phyloP scores from a whole-genome alignment of 2,113 vertebrate species.

The Ellobius talpinus region DNA sequence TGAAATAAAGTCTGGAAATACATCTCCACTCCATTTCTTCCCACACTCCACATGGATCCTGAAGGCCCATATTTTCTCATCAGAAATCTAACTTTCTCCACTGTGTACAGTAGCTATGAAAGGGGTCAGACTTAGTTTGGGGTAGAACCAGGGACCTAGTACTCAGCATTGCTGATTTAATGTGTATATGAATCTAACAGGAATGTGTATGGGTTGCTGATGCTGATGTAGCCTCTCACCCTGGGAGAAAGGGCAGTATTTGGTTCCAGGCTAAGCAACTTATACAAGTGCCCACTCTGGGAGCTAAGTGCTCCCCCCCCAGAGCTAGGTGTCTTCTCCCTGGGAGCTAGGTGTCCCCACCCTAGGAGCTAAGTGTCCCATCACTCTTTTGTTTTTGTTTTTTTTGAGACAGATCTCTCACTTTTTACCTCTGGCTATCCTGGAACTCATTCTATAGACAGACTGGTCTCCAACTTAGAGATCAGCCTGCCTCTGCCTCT shows the following conservation, averaged over 20 bases:
- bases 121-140: conserved; percentile 37
- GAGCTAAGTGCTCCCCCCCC: background rate
- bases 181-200: background rate
- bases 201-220: background rate
- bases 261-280: background rate
- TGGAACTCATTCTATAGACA: background rate
- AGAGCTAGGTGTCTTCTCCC: background rate
- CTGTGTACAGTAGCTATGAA: background rate
- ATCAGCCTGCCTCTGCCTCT: background rate
- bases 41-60: background rate
- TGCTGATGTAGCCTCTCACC: background rate
- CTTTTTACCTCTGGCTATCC: background rate
- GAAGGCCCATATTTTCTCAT: background rate
- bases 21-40: conserved; percentile 25
- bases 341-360: too few species aligned
- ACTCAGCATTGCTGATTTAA: conserved; percentile 10
- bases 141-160: background rate
- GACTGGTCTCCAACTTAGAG: background rate
- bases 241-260: background rate
- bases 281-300: background rate
- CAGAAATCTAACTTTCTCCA: conserved; percentile 39
- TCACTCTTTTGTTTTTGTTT: background rate
- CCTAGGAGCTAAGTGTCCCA: too few species aligned
- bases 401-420: background rate
- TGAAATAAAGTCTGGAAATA: conserved; percentile 7